A percentile compares a stretch with the other conserved stretches of the same genome.
Evolutionary conservation across 37 sponge, comb jelly and placozoan species (phyloP).

Genomic region (Cladorhizidae sp.): DNA sequence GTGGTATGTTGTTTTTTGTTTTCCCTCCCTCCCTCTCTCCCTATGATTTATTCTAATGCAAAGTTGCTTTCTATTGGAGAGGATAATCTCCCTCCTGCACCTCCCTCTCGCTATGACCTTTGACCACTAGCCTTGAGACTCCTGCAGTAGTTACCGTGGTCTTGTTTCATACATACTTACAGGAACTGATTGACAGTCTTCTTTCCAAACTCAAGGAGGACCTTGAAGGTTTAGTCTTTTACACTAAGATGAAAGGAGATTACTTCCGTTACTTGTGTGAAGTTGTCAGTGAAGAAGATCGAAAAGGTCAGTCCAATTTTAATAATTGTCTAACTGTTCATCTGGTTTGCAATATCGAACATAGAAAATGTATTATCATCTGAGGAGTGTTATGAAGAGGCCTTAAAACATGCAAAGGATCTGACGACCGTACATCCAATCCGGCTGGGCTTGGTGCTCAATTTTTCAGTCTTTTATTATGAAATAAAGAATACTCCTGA

Average conservation of each 20-base stretch:
- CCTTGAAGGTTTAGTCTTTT: conserved; percentile 83
- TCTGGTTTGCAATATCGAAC: too few species aligned
- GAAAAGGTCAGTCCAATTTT: not conserved
- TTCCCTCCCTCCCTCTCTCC: not conserved
- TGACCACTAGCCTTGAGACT: too few species aligned
- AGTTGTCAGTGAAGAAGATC: conserved; percentile 44
- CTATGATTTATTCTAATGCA: too few species aligned
- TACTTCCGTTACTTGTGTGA: conserved; percentile 95
- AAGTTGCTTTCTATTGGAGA: not conserved
- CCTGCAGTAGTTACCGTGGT: not conserved
- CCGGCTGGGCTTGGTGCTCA: conserved; percentile 84
- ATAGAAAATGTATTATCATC: conserved; percentile 44
- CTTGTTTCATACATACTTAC: not conserved
- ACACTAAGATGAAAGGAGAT: conserved; percentile 97
- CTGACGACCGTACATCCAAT: conserved; percentile 78
- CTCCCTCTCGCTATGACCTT: too few species aligned
- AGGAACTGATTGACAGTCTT: conserved; percentile 23
- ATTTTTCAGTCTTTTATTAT: conserved; percentile 88
- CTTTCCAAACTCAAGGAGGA: conserved; percentile 11
- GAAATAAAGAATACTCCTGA: conserved; percentile 72
- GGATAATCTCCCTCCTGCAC: not conserved
- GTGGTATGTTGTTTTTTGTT: conserved; percentile 44
- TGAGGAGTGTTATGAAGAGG: conserved; percentile 58
- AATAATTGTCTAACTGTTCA: too few species aligned
- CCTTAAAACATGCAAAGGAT: conserved; percentile 34